phyloP scores from a whole-genome alignment of 2,888 invertebrate genomes.

The Heteropelma amictum region DNA sequence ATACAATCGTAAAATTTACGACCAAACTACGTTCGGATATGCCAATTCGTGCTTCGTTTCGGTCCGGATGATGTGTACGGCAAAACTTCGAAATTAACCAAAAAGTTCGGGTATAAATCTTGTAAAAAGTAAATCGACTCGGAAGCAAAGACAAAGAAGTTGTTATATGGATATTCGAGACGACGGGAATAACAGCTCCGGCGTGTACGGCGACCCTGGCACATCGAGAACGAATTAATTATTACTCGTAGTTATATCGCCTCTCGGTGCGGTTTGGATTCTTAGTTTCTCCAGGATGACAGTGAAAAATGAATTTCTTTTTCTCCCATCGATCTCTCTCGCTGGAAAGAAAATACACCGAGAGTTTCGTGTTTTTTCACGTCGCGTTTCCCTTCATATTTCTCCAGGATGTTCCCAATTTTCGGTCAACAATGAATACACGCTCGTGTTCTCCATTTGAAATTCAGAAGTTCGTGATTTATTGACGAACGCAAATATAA shows the following conservation, averaged over 20 bases:
- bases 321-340: constrained; percentile 6
- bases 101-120: neutral
- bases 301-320: constrained; percentile 38
- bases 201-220: neutral
- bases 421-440: no score
- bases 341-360: no score
- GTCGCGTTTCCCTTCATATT: no score
- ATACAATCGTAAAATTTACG: no score
- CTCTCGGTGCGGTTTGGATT: constrained; percentile 11
- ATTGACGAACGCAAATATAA: no score
- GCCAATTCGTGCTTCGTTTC: no score
- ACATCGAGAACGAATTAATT: constrained; percentile 43
- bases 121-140: constrained; percentile 4
- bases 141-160: constrained; percentile 24
- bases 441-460: no score
- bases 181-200: neutral
- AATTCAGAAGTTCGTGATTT: no score
- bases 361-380: no score
- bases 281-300: neutral
- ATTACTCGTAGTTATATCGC: constrained; percentile 27
- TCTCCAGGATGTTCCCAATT: no score
- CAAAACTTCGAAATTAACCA: neutral
- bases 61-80: no score
- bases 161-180: constrained; percentile 26
- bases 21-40: no score